Percentiles rank a stretch among this genome's conserved stretches.
Evolutionary conservation across 2,888 invertebrate genomes (phyloP).

Genomic region (Calephelis perditalis): DNA sequence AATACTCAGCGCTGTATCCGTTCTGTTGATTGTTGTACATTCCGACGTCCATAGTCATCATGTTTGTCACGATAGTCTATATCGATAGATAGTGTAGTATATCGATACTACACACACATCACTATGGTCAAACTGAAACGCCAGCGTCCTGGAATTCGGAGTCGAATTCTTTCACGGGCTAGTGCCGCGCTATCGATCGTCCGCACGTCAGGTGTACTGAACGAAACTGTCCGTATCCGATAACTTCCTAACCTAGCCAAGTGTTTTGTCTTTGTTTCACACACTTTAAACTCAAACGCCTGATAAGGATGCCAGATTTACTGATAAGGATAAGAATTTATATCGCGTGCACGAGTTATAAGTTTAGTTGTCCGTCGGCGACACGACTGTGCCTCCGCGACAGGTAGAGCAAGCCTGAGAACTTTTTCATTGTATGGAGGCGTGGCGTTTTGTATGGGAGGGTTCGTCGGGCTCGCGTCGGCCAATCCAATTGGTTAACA

Average conservation of each 20-base stretch:
- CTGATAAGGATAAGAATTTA: slow-evolving; percentile 51
- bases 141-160: slow-evolving; percentile 21
- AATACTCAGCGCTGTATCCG: slow-evolving; percentile 72
- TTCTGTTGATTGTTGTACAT: slow-evolving; percentile 85
- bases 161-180: slow-evolving; percentile 33
- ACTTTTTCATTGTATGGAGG: slow-evolving; percentile 60
- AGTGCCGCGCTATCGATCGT: slow-evolving; percentile 49
- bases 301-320: slow-evolving; percentile 45
- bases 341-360: slow-evolving; percentile 39
- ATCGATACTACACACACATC: slow-evolving; percentile 69
- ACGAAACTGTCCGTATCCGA: slow-evolving; percentile 56
- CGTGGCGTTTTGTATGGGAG: slow-evolving; percentile 71
- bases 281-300: slow-evolving; percentile 24
- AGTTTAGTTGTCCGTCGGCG: slow-evolving; percentile 44
- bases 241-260: slow-evolving; percentile 62
- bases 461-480: slow-evolving; percentile 42
- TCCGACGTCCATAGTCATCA: slow-evolving; percentile 91
- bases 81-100: too few relatives aligned
- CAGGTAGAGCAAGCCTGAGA: slow-evolving; percentile 51
- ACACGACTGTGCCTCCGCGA: slow-evolving; percentile 48
- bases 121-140: slow-evolving; percentile 37
- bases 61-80: slow-evolving; percentile 66
- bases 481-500: slow-evolving; percentile 45
- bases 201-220: slow-evolving; percentile 61
- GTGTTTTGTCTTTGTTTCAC: slow-evolving; percentile 52